Evolutionary conservation across 2,113 vertebrate species (phyloP), one percentile per base, ranked within the genome.

Genomic region (Prietella phreatophila): DNA sequence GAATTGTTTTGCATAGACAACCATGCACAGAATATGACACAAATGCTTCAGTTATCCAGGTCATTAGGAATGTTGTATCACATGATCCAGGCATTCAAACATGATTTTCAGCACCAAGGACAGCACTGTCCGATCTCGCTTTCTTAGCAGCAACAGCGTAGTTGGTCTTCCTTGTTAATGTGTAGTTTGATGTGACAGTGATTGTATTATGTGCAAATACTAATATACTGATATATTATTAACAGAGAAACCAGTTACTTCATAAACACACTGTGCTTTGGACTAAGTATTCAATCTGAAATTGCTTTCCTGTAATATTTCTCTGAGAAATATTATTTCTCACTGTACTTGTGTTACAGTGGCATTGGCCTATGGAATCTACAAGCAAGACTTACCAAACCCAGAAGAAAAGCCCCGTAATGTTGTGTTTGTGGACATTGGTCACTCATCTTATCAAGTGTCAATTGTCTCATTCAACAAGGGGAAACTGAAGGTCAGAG

Each of bases 361-460:
- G 93, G 97, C 97, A 1, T 93, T 99, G 88, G 97, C 98, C 20
- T 99, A 99, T 91, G 98, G 98, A 87, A 99, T 99, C 95, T 99
- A 99, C 93, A 99, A 99, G 92, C 98, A 99, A 91, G 98, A 99
- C 92, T 96, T 99, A 85, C 98, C 98, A 0, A 91, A 92, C 33
- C 94, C 96, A 91, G 98, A 99, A 84, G 98, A 98, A 90, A 98
- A 96, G 90, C 97, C 98, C 80, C 96, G 97, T 92, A 98, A 98
- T 76, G 97, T 99, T 86, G 96, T 98, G 47, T 99, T 99, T 94
- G 96, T 98, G 86, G 98, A 99, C 91, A 96, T 99, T 94, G 98
- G 98, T 6, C 98, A 99, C 93, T 99, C 97, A 88, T 97, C 97
- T 0, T 99, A 97, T 92, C 98, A 99, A 90, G 96, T 98, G 87